Conservation (phyloP, 2,888 invertebrate genomes). For the Autographa pulchrina region DNA sequence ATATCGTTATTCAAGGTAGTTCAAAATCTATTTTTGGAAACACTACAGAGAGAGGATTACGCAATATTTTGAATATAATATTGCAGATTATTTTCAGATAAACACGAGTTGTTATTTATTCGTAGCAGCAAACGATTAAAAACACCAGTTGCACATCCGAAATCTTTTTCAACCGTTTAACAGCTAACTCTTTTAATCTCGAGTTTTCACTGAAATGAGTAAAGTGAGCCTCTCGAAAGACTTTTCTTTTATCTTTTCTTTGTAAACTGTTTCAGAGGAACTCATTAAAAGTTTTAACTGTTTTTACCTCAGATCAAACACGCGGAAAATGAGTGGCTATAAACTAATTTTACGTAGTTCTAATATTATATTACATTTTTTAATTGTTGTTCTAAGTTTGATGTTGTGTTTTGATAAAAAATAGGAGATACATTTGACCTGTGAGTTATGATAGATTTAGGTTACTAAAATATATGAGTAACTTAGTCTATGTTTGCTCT, state of each 20-base stretch:
- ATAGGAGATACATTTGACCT: too few species aligned
- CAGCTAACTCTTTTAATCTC: slow-evolving; percentile 22
- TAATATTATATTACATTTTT: slow-evolving; percentile 25
- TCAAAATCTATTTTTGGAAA: too few species aligned
- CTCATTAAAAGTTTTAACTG: slow-evolving; percentile 78
- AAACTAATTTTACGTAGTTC: slow-evolving; percentile 45
- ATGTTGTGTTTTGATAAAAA: neutral
- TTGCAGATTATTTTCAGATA: neutral
- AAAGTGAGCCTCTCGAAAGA: slow-evolving; percentile 21
- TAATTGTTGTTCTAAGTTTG: slow-evolving; percentile 9
- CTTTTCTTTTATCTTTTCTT: slow-evolving; percentile 59
- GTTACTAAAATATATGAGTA: too few species aligned
- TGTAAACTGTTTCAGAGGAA: slow-evolving; percentile 70
- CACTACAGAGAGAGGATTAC: too few species aligned
- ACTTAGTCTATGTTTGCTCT: too few species aligned
- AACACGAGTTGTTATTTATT: neutral
- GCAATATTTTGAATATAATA: too few species aligned
- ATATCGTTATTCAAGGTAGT: too few species aligned
- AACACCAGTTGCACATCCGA: slow-evolving; percentile 35
- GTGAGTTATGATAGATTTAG: too few species aligned
- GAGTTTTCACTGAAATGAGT: slow-evolving; percentile 44
- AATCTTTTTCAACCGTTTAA: slow-evolving; percentile 14
- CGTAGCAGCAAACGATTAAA: neutral
- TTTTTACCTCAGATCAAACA: slow-evolving; percentile 59
- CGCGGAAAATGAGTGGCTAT: slow-evolving; percentile 56